A percentile compares a stretch with the other conserved stretches of the same genome.
Conservation (phyloP, 1,140 invertebrate genomes). For the Drosophila bocqueti region DNA sequence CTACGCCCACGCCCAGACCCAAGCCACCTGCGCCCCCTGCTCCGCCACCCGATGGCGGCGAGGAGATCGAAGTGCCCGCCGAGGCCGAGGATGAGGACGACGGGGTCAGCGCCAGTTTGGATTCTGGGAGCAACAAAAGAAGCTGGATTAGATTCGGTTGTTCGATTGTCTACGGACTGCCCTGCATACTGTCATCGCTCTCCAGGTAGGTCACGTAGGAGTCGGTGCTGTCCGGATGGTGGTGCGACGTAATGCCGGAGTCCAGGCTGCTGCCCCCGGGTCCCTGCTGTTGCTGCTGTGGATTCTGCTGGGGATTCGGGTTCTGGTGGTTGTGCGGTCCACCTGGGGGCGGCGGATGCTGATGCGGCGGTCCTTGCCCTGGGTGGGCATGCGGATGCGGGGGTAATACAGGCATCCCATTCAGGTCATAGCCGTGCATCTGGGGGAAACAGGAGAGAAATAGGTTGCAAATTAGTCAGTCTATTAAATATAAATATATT, state of each 20-base stretch:
- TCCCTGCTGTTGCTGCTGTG: conserved; percentile 13
- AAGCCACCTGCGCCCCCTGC: conserved; percentile 42
- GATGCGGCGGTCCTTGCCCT: conserved; percentile 73
- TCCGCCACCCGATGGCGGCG: conserved; percentile 66
- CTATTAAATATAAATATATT: too few relatives aligned
- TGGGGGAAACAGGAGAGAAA: conserved; percentile 74
- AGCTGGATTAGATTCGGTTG: conserved; percentile 84
- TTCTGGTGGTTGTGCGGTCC: conserved; percentile 40
- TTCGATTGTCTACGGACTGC: conserved; percentile 87
- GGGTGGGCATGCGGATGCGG: conserved; percentile 84
- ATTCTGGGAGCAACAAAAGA: conserved; percentile 85
- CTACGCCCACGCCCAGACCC: conserved; percentile 44
- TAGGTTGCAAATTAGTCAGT: background rate
- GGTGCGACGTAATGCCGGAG: conserved; percentile 85
- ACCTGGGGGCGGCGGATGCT: conserved; percentile 34
- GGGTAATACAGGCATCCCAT: conserved; percentile 86
- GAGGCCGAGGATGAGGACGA: conserved; percentile 77
- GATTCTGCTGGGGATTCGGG: conserved; percentile 61
- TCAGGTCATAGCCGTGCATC: conserved; percentile 96
- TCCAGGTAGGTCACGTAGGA: conserved; percentile 96
- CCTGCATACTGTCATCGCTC: conserved; percentile 92
- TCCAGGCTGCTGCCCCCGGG: conserved; percentile 85
- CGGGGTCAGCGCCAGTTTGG: conserved; percentile 82
- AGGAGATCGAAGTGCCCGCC: conserved; percentile 79
- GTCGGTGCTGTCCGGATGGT: conserved; percentile 93